Percentiles rank a stretch among this genome's conserved stretches.
phyloP scores from a whole-genome alignment of 2,113 vertebrate species.

The Amazona guildingii region DNA sequence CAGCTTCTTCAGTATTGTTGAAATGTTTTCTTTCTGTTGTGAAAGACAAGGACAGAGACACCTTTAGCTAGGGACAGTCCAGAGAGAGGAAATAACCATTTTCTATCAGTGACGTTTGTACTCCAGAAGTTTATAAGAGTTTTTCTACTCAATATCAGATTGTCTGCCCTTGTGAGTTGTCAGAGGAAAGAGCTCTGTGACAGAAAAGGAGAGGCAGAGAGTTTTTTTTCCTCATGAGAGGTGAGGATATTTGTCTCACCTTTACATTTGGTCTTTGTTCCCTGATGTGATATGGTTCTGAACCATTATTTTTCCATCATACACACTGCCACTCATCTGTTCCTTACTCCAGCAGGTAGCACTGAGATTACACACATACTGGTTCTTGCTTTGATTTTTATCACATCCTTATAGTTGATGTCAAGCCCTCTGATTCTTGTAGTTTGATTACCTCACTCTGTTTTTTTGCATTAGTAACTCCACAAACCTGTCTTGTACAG shows the following conservation, averaged over 20 bases:
- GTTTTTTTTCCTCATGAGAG: background rate
- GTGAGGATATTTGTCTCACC: background rate
- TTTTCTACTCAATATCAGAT: background rate
- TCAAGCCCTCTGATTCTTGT: background rate
- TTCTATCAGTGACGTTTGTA: background rate
- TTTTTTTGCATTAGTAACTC: background rate
- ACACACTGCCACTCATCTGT: background rate
- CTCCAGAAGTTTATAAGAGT: background rate
- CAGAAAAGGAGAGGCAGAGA: background rate
- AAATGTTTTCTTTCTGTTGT: background rate
- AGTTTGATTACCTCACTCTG: background rate
- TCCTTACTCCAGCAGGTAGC: background rate
- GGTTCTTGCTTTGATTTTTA: background rate
- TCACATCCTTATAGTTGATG: background rate
- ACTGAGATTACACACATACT: rapidly evolving
- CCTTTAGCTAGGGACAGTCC: background rate
- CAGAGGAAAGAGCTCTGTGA: background rate
- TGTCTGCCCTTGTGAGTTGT: background rate
- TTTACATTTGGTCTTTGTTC: background rate
- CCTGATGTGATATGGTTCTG: background rate
- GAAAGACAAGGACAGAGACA: background rate
- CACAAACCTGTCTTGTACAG: background rate
- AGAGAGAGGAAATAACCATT: background rate
- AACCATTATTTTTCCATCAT: background rate
- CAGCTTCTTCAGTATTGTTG: background rate